A percentile compares a stretch with the other conserved stretches of the same genome.
Evolutionary conservation across 2,888 invertebrate species (phyloP).

Genomic region (Coelinius sp.): DNA sequence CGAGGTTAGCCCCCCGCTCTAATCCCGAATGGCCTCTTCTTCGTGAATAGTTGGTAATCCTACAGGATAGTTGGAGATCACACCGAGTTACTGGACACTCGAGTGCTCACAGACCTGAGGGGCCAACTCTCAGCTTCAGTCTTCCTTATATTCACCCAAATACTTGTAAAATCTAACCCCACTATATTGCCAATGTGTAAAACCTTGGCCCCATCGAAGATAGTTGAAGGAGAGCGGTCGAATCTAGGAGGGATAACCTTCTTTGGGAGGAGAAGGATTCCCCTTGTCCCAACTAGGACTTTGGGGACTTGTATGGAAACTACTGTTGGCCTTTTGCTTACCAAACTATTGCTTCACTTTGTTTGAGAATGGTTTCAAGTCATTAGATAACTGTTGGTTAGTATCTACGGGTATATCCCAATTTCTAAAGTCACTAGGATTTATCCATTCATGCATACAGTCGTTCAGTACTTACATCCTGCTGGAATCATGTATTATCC

Average conservation of each 20-base stretch:
- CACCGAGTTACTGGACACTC: constrained; percentile 67
- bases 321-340: constrained; percentile 33
- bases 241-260: not conserved
- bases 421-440: constrained; percentile 42
- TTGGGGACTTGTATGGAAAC: constrained; percentile 4
- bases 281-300: not conserved
- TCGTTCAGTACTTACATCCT: not conserved
- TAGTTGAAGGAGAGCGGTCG: not conserved
- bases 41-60: constrained; percentile 69
- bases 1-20: constrained; percentile 53
- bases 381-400: constrained; percentile 38
- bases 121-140: not conserved
- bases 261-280: too few relatives aligned
- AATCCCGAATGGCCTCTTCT: constrained; percentile 66
- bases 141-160: not conserved
- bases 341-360: constrained; percentile 6
- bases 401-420: constrained; percentile 36
- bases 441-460: constrained; percentile 14
- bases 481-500: not conserved
- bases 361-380: constrained; percentile 13
- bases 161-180: constrained; percentile 3
- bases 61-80: constrained; percentile 70
- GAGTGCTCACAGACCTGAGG: constrained; percentile 51
- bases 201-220: not conserved
- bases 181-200: not conserved